phyloP scores from a whole-genome alignment of 2,797 vertebrate genomes.

The Coluber constrictor region DNA sequence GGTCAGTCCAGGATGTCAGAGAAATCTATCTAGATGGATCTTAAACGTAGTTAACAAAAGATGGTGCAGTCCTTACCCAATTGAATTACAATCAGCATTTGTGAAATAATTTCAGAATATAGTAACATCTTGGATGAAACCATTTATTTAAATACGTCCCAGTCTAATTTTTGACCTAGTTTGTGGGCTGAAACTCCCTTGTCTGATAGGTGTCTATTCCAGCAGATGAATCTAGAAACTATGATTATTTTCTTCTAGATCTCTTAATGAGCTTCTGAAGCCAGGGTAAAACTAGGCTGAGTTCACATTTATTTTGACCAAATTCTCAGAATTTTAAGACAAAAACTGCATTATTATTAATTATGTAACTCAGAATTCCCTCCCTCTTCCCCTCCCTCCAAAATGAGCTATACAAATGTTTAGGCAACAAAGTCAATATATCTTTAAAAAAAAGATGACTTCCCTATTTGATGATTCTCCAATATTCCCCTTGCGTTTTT shows the following conservation, averaged over 20 bases:
- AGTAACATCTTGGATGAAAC: neutral
- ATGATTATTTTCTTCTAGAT: neutral
- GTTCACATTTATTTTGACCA: neutral
- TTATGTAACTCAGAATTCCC: neutral
- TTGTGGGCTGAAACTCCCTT: neutral
- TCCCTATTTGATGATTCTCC: no score
- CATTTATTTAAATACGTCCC: neutral
- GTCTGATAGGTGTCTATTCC: no score
- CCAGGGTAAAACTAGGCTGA: neutral
- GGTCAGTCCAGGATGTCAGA: neutral
- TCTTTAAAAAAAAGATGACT: neutral
- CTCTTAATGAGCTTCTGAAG: neutral
- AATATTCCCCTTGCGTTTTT: neutral
- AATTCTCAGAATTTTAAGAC: neutral
- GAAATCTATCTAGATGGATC: neutral
- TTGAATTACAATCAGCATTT: neutral
- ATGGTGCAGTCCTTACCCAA: neutral
- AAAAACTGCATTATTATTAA: neutral
- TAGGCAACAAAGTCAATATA: neutral
- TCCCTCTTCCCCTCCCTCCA: neutral
- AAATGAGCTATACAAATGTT: neutral
- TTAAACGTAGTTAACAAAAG: neutral
- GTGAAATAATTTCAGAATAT: neutral
- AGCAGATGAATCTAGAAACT: neutral
- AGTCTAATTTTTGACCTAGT: neutral